phyloP scores from a whole-genome alignment of 1,140 invertebrate species.

The Globodera ellingtonae region DNA sequence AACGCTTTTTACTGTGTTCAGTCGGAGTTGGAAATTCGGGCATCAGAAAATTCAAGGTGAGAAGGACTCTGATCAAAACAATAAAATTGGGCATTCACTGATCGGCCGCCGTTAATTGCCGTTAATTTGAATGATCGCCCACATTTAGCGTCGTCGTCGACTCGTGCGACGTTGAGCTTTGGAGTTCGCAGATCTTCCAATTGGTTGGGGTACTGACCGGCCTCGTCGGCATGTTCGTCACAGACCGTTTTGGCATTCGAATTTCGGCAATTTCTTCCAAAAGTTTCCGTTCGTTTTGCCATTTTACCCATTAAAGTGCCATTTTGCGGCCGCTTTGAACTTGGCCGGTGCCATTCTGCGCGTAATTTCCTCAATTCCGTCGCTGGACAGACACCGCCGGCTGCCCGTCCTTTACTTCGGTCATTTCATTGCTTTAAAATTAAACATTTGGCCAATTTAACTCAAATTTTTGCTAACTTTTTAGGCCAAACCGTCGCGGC shows the following conservation, averaged over 20 bases:
- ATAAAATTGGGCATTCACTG: background rate
- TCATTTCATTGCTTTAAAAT: background rate
- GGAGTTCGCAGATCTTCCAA: conserved; percentile 62
- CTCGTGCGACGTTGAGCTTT: conserved; percentile 50
- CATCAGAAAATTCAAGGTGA: conserved; percentile 14
- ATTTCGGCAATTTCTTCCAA: conserved; percentile 48
- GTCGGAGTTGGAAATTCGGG: background rate
- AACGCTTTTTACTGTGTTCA: conserved; percentile 55
- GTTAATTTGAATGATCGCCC: background rate
- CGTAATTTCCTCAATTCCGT: conserved; percentile 57
- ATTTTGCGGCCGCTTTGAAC: conserved; percentile 52
- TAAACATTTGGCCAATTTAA: background rate
- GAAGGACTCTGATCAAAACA: too few relatives aligned
- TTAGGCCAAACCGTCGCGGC: conserved; percentile 57
- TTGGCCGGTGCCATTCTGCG: conserved; percentile 55
- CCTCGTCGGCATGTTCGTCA: conserved; percentile 62
- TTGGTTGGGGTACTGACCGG: conserved; percentile 59
- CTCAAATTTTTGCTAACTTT: conserved; percentile 35
- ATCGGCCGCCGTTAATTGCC: background rate
- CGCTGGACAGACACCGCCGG: conserved; percentile 36
- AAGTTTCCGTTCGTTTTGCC: background rate
- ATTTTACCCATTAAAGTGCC: conserved; percentile 39
- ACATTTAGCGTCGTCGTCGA: background rate
- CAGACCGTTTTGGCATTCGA: conserved; percentile 60
- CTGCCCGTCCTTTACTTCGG: conserved; percentile 54